Evolutionary conservation across 1,140 invertebrate genomes (phyloP).

Genomic region (Penaeus japonicus): DNA sequence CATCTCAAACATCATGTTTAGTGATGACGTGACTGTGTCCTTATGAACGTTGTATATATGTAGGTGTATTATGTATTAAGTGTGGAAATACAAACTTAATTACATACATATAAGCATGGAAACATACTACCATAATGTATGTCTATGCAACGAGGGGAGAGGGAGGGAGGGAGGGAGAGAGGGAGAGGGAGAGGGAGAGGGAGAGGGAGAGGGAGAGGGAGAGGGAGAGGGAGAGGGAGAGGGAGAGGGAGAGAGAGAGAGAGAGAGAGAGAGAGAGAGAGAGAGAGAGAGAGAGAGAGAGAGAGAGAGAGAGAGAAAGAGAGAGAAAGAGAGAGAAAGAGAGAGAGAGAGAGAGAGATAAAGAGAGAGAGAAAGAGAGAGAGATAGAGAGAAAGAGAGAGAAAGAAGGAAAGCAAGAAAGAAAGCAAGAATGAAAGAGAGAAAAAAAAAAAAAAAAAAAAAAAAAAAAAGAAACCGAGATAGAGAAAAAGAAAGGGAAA

Average conservation of each 20-base stretch:
- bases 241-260: neutral
- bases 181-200: neutral
- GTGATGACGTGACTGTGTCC: too few relatives aligned
- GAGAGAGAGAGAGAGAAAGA: constrained; percentile 4
- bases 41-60: too few relatives aligned
- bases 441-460: neutral
- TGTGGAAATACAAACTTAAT: too few relatives aligned
- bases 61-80: too few relatives aligned
- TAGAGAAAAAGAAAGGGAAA: neutral
- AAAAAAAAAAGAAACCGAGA: neutral
- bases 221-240: neutral
- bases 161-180: neutral
- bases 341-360: neutral
- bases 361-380: neutral
- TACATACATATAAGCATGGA: too few relatives aligned
- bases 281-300: neutral
- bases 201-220: constrained; percentile 11
- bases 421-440: neutral
- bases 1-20: too few relatives aligned
- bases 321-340: constrained; percentile 26
- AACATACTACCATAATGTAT: too few relatives aligned
- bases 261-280: neutral
- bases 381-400: neutral
- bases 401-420: neutral
- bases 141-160: too few relatives aligned